Base-by-base conservation (phyloP, 2,113 vertebrate species). In the Myotis davidii region DNA sequence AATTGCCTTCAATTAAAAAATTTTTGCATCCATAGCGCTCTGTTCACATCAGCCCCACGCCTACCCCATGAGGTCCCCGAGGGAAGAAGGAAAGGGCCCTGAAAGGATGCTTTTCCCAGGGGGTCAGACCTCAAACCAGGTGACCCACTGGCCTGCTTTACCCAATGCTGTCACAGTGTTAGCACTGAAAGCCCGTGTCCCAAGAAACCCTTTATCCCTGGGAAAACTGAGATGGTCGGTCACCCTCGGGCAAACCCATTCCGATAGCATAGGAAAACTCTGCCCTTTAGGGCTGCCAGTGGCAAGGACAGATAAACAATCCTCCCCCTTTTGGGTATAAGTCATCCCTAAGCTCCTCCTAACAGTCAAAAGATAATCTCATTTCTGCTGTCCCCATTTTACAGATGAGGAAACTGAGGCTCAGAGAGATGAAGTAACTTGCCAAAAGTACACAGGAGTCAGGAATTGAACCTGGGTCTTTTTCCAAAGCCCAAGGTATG, bases 341-440 rank as follows among this genome's bases (percentile, higher is more conserved):
- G 7, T 72, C 91, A 67, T 54, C n/a, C 77, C 72, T 81, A 74
- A 86, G 76, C 87, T 88, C 86, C 91, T 61, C 85, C 73, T 95
- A 77, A 85, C 45, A 39, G 77, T 61, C 52, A 82, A 92, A 70
- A 45, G 2, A 3, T 89, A 88, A 34, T 85, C 56, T 82, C 32
- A 42, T 56, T 69, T 37, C 37, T 79, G 16, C 32, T 82, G 29
- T 23, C 85, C 27, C n/a, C 52, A 72, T 72, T 92, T 76, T 87
- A 85, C 29, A 76, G 88, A 88, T 56, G 37, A 94, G 64, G 50
- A 90, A 84, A 88, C 65, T 39, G 73, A 81, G 77, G 61, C 67
- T 90, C 82, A 67, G 52, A 72, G 39, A 85, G 11, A 37, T 84
- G 64, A 86, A 79, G n/a, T 45, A 74, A 74, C 27, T 92, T 79